Evolutionary conservation across 2,888 invertebrate genomes (phyloP).

Genomic region (Ganaspis brasiliensis): DNA sequence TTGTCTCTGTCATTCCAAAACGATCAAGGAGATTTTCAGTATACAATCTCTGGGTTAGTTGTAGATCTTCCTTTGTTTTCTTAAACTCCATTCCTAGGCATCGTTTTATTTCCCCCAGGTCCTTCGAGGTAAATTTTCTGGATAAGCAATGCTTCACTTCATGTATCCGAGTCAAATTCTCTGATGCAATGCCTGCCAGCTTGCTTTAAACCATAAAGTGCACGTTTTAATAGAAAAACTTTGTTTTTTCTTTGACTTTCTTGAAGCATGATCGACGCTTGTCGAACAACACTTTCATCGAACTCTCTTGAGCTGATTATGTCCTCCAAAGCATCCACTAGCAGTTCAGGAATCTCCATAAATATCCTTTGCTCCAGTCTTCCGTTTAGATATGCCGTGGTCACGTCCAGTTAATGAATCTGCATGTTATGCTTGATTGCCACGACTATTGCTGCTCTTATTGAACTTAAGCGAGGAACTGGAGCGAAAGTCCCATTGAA

Average conservation of each 20-base stretch:
- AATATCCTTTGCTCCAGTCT: not conserved
- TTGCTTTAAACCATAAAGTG: too few species aligned
- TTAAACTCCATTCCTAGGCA: constrained; percentile 43
- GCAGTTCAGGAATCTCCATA: not conserved
- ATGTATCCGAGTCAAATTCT: not conserved
- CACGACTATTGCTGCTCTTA: too few species aligned
- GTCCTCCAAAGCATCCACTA: not conserved
- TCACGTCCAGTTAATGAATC: not conserved
- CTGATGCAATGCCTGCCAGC: too few species aligned
- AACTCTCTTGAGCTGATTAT: not conserved
- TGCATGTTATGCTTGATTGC: too few species aligned
- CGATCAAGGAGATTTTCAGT: constrained; percentile 61
- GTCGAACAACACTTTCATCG: not conserved
- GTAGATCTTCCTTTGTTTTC: not conserved
- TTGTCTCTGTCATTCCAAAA: constrained; percentile 65
- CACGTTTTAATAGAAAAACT: too few species aligned
- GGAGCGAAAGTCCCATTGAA: too few species aligned
- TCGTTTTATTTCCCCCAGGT: too few species aligned
- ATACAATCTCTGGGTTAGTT: constrained; percentile 56
- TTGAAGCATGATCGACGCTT: not conserved
- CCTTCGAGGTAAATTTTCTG: not conserved
- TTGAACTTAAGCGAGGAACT: too few species aligned
- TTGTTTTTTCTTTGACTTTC: not conserved
- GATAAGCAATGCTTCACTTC: not conserved
- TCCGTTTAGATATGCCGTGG: not conserved